These are phyloP conservation scores for Tachina grossa DNA, from an alignment of 2,888 invertebrate genomes.

Conservation along the genomic window DNA sequence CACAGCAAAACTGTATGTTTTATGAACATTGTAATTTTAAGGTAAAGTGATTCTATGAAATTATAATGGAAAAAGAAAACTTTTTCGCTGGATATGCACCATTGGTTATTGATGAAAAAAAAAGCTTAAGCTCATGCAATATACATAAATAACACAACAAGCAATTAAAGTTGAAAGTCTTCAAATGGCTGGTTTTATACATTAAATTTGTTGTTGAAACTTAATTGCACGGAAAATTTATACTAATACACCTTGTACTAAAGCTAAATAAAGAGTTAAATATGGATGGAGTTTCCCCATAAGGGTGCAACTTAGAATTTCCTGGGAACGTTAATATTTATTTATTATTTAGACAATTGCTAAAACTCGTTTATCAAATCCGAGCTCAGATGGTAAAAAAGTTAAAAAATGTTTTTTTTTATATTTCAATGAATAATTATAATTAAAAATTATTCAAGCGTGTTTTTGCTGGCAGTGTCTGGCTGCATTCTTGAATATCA, in stretches of 20 bases:
- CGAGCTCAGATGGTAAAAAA: no score
- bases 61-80: slow-evolving; percentile 35
- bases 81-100: slow-evolving; percentile 6
- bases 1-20: not conserved
- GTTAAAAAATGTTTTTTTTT: no score
- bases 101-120: not conserved
- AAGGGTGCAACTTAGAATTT: no score
- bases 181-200: slow-evolving; percentile 7
- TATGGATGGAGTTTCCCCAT: not conserved
- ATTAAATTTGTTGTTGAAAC: not conserved
- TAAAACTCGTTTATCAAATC: no score
- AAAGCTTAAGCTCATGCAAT: not conserved
- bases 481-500: no score
- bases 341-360: no score
- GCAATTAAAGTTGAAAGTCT: slow-evolving; percentile 22
- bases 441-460: no score
- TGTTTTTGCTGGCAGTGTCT: no score
- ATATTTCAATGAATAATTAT: no score
- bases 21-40: not conserved
- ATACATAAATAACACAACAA: not conserved
- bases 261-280: not conserved
- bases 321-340: no score
- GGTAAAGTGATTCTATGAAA: slow-evolving; percentile 10
- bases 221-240: slow-evolving; percentile 21
- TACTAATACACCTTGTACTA: not conserved